Evolutionary conservation across 2,797 vertebrate genomes (phyloP), one percentile per base, ranked within the genome.

Genomic region (Neosilurus mollespiculum): DNA sequence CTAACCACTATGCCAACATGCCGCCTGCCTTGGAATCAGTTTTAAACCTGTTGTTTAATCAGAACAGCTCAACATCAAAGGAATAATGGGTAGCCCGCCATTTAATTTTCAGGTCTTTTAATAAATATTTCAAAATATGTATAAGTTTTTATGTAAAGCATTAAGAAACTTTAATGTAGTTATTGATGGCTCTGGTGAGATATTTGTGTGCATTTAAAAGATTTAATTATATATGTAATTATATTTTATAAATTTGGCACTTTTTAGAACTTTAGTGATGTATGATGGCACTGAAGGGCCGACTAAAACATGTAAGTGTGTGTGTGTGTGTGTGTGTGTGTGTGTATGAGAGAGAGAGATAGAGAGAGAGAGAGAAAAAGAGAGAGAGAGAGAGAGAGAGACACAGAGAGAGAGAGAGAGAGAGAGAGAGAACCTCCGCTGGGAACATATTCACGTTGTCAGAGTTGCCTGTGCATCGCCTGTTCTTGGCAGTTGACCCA

Each of bases 401-500:
- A 24, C 49, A 67, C 0, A 54, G 15, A 56, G 67, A 43, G n/a
- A 70, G 67, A 12, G 43, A 54, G n/a, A 72, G 26, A 59, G n/a
- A 59, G 56, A 76, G 6, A 64, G 43, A 64, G n/a, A n/a, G n/a
- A 64, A 51, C 4, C 34, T 51, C 53, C 58, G 7, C 15, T 7
- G 18, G 69, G 53, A 73, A 75, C 49, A 49, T 49, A 51, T 66
- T 73, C 56, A 56, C 15, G 26, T 59, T 72, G 82, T 71, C 65
- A 51, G 54, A 53, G 18, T 77, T 69, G 73, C 18, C 61, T 58
- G 78, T 59, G n/a, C 43, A 22, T 14, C 9, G 54, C 73, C 54
- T 69, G 73, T 78, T 77, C 22, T 22, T 61, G 37, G 24, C 66
- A 37, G 69, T 56, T 73, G 83, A 75, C 78, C 83, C 78, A 76